Conservation (phyloP, 2,797 vertebrate species). For the Sebastolobus alascanus region DNA sequence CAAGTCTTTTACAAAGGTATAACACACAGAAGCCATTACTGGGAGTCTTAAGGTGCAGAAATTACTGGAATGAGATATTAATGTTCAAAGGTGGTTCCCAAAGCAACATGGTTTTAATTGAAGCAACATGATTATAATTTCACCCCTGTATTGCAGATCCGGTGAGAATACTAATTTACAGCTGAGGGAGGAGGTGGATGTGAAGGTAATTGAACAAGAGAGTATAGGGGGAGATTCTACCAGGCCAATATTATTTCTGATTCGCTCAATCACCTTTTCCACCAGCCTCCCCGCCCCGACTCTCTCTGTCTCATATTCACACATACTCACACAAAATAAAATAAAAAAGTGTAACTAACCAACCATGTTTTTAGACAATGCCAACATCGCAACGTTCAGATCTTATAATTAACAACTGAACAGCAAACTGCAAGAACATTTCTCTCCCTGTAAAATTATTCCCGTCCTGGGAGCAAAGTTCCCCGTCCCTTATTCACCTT, state of each 20-base stretch:
- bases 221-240: not conserved
- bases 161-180: conserved; percentile 43
- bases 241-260: conserved; percentile 1
- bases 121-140: conserved; percentile 52
- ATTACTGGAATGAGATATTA: conserved; percentile 42
- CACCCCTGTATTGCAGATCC: conserved; percentile 34
- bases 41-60: conserved; percentile 6
- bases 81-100: conserved; percentile 50
- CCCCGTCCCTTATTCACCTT: conserved; percentile 40
- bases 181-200: conserved; percentile 13
- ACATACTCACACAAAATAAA: not conserved
- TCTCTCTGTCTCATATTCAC: not conserved
- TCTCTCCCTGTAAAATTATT: not conserved
- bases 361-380: conserved; percentile 17
- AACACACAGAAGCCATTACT: conserved; percentile 1
- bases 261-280: conserved; percentile 21
- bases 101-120: conserved; percentile 61
- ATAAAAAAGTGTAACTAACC: conserved; percentile 34
- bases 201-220: conserved; percentile 23
- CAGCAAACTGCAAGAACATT: not conserved
- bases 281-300: not conserved
- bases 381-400: not conserved
- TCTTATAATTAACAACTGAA: conserved; percentile 3
- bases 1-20: conserved; percentile 16
- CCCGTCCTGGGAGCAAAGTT: conserved; percentile 32